Base-by-base conservation (phyloP, 2,797 vertebrate species). In the Oreortyx pictus region DNA sequence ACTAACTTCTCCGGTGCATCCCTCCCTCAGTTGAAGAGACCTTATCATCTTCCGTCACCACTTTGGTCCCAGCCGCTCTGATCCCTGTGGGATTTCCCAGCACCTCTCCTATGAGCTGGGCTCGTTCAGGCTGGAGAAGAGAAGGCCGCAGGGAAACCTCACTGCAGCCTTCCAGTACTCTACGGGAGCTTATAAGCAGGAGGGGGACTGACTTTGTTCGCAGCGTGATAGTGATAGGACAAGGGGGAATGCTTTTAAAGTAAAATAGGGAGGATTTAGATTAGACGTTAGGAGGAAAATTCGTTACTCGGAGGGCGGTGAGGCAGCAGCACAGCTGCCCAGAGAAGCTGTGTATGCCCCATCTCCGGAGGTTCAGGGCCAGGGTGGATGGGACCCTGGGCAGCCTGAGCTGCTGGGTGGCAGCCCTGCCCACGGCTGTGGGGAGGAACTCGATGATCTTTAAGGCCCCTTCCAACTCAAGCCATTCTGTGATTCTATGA, bases 1-100 rank as follows among this genome's bases (percentile, higher is more conserved):
- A 97, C 52, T 89, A 92, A 57, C n/a, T 94, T 83, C 60, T 89
- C 49, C 76, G 81, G 31, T 93, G 54, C 4, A 2, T 95, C 65
- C 81, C 62, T 39, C 59, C 13, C 25, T 83, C 73, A 75, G n/a
- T 52, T 86, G 66, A 50, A 35, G 43, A 0, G 0, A 88, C 47
- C 22, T 91, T 64, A 62, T 6, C 5, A 1, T 66, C n/a, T 78
- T 57, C 50, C 35, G 19, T 78, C 72, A 29, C 33, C 61, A 3
- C 29, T 66, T 47, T 10, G 49, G 70, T 17, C 46, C 33, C n/a
- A 68, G 62, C 11, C 27, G 64, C 50, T 66, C 27, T 29, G 16
- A 27, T 61, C 79, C 66, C 76, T 78, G 71, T 9, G 41, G n/a
- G 68, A 81, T 77, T 61, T 82, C 43, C 59, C 72, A 76, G 39